Evolutionary conservation across 2,888 invertebrate genomes (phyloP), one percentile per base, ranked within the genome.

Genomic region (Leucoma salicis): DNA sequence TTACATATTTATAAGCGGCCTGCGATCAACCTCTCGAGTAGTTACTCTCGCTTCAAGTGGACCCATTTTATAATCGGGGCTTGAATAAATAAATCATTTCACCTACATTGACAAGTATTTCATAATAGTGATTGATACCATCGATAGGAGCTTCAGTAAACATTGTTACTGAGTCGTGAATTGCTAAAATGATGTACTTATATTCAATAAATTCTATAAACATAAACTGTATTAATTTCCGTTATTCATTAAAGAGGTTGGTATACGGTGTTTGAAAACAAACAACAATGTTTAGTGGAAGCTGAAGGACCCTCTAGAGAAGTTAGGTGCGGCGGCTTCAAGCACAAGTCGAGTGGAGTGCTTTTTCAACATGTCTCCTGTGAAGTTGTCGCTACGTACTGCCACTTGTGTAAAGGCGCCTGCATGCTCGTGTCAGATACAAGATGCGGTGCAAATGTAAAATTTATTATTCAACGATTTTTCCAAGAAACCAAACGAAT

Each of bases 301-400:
- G 47, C 57, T 69, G 46, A 55, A 75, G 75, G 46, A 64, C 69
- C 57, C 77, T 79, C 57, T 47, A 56, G 53, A 68, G 63, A 65
- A 71, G 74, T 67, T 57, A 72, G 74, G 77, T 72, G 75, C 69
- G 78, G 78, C 77, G 54, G 72, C 70, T 66, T 73, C 68, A 70
- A 73, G 74, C 70, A 64, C 62, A 55, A 73, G 70, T 70, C 69
- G 42, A 53, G 60, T 56, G 46, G 61, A 84, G 87, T 74, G 82
- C 77, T 81, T 78, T 80, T 87, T 82, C 80, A 84, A 81, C 83
- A 73, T 77, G 83, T 80, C 84, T 83, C 74, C 70, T 66, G 66
- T 72, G 66, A 69, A 76, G 76, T 73, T 68, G 75, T 70, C 58
- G 69, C 67, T 54, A 57, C 56, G 54, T 44, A 51, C 52, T 49